Evolutionary conservation across 2,113 vertebrate genomes (phyloP).

Genomic region (Podarcis cretensis): DNA sequence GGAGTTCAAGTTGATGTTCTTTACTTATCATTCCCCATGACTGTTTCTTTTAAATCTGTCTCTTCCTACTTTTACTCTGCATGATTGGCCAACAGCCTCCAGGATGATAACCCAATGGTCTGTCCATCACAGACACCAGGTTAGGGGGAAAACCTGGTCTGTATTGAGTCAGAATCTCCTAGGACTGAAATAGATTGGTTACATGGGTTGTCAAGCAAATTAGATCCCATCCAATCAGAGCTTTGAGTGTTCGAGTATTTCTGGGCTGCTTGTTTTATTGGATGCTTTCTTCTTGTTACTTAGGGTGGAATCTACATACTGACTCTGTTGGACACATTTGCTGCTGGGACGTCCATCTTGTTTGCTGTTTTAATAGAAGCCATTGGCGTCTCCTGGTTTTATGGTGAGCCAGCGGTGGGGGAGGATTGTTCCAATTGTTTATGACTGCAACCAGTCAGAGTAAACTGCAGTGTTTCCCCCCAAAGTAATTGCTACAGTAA

Average conservation of each 20-base stretch:
- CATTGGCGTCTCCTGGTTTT: constrained; percentile 98
- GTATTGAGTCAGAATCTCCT: background rate
- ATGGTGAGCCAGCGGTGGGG: constrained; percentile 78
- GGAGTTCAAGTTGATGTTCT: no score
- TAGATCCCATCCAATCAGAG: background rate
- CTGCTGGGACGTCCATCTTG: constrained; percentile 95
- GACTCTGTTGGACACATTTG: constrained; percentile 94
- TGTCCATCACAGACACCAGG: no score
- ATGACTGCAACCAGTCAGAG: background rate
- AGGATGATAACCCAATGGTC: no score
- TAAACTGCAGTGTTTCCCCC: no score
- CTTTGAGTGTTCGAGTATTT: background rate
- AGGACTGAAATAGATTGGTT: background rate
- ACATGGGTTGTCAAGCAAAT: background rate
- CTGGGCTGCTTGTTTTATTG: background rate
- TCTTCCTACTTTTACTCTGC: no score
- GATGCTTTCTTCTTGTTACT: background rate
- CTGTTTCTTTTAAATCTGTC: no score
- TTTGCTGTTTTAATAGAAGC: constrained; percentile 96
- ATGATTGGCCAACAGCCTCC: no score
- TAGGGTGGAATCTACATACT: constrained; percentile 98
- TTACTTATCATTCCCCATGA: no score
- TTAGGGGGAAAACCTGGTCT: no score
- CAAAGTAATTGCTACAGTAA: no score
- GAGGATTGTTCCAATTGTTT: background rate